Evolutionary conservation across 1,140 invertebrate genomes (phyloP), one percentile per base, ranked within the genome.

Genomic region (Pseudomyrmex pallidus): DNA sequence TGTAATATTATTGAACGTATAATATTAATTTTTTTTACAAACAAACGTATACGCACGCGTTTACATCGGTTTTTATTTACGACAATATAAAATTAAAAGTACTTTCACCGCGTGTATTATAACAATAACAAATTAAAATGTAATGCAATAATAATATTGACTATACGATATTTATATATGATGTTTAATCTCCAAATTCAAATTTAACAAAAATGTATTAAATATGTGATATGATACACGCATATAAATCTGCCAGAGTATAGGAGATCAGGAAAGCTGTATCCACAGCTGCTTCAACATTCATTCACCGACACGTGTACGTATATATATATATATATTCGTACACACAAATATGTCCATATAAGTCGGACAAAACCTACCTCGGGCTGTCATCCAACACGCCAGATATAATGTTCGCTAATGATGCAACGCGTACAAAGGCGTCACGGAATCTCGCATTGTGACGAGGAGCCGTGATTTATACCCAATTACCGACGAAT

Each of bases 401-500:
- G 61, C 66, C 44, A 61, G 83, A 85, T 85, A 85, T 90, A 90
- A 90, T 89, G 74, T 87, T 85, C 87, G 59, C 82, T 88, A 90
- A 90, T 89, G 88, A 89, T 86, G 76, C 73, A 80, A 88, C 73
- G 82, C 83, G 82, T 64, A 85, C 83, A 90, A 90, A 84, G 77
- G 85, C 56, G 52, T 52, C 22, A 35, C 35, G 62, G 64, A 82
- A 78, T 87, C 46, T 59, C 13, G 59, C 52, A 12, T 57, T 17
- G 59, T 46, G 25, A 74, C 70, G 80, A 77, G 73, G 64, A 85
- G 84, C 52, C 52, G 70, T 90, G 85, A 90, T 90, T 90, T 90
- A 90, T 90, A 89, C 85, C 88, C 89, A 90, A 90, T 90, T 90
- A 90, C 88, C 63, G 82, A 88, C 83, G 87, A 90, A 90, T 90